These are phyloP conservation scores for Leucania comma DNA, from an alignment of 2,888 invertebrate species.

Conservation along the genomic window DNA sequence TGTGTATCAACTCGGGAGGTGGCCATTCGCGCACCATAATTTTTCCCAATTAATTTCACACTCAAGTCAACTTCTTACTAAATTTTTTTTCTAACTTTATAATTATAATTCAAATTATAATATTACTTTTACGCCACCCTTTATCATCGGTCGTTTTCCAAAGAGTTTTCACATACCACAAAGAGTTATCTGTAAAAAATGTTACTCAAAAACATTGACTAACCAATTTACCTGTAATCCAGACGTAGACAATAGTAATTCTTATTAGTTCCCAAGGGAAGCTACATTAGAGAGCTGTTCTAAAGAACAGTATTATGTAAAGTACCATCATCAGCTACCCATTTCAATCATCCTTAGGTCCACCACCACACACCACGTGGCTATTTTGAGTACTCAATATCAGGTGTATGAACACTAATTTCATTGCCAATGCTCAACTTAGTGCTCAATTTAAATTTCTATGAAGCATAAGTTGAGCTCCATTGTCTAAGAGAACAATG, in stretches of 20 bases:
- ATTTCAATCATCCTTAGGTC: not conserved
- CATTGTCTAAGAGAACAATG: slow-evolving; percentile 44
- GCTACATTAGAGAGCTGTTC: not conserved
- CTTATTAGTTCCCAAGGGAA: not conserved
- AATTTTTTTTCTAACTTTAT: no score
- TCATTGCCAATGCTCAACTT: slow-evolving; percentile 35
- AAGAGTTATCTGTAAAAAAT: no score
- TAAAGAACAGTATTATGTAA: not conserved
- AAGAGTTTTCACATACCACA: no score
- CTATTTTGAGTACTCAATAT: slow-evolving; percentile 31
- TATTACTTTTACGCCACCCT: no score
- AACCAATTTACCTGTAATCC: no score
- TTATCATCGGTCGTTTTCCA: no score
- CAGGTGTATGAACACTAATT: slow-evolving; percentile 43
- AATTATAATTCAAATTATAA: no score
- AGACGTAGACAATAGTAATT: not conserved
- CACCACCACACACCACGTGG: slow-evolving; percentile 6
- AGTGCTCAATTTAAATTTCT: slow-evolving; percentile 31
- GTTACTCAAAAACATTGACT: not conserved
- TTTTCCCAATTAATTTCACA: no score
- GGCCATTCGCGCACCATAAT: no score
- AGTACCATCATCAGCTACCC: not conserved
- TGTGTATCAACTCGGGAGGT: no score
- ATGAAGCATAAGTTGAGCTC: slow-evolving; percentile 31
- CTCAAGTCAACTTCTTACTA: no score